Percentiles rank a stretch among this genome's conserved stretches.
phyloP scores from a whole-genome alignment of 2,797 vertebrate genomes.

The Lutjanus campechanus region DNA sequence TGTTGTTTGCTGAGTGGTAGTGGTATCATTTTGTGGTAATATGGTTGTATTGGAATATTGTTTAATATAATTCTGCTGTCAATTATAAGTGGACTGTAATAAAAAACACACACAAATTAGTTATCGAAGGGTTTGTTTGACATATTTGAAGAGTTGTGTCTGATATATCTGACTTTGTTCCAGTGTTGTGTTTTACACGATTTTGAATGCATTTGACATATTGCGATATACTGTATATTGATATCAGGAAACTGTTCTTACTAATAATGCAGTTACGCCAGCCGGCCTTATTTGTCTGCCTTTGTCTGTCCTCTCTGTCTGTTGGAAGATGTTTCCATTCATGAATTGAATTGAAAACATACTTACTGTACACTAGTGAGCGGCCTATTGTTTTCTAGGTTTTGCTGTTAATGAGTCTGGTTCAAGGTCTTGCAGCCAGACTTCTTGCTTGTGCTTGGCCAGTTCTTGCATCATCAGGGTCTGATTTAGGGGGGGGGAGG shows the following conservation, averaged over 20 bases:
- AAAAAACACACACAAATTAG: not conserved
- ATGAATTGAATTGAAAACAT: not conserved
- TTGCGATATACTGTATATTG: not conserved
- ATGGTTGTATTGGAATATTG: not conserved
- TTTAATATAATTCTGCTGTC: not conserved
- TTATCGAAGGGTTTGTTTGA: not conserved
- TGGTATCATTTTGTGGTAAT: too few relatives aligned
- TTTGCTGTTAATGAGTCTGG: not conserved
- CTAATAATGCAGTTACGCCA: not conserved
- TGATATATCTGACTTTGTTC: not conserved
- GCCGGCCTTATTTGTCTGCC: not conserved
- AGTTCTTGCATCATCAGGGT: slow-evolving; percentile 21
- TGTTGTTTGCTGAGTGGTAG: not conserved
- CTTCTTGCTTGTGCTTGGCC: not conserved
- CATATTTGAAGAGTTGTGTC: not conserved
- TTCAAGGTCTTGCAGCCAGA: not conserved
- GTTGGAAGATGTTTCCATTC: not conserved
- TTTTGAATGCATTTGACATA: not conserved
- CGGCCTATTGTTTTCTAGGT: not conserved
- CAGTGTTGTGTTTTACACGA: not conserved
- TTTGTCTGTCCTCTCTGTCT: not conserved
- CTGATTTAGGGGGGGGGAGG: not conserved
- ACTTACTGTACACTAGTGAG: not conserved
- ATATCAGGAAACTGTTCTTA: not conserved
- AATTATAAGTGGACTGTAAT: not conserved